phyloP scores from a whole-genome alignment of 1,140 invertebrate species.

The Drosophila micromelanica region DNA sequence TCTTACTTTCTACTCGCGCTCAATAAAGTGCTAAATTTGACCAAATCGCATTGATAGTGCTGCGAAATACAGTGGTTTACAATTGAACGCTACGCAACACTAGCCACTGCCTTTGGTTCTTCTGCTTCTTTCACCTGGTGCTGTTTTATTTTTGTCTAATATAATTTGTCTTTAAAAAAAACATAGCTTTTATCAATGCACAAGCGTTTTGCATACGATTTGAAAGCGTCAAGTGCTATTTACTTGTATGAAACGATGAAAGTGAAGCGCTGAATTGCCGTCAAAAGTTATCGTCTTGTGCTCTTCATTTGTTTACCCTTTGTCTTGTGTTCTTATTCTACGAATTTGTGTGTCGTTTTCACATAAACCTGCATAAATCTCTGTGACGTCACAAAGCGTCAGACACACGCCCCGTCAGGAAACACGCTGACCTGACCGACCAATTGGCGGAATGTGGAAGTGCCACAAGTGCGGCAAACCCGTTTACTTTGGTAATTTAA shows the following conservation, averaged over 20 bases:
- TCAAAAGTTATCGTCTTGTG: slow-evolving; percentile 21
- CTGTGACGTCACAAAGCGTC: slow-evolving; percentile 38
- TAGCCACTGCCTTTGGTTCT: slow-evolving; percentile 36
- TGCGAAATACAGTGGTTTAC: not conserved
- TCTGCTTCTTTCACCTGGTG: slow-evolving; percentile 59
- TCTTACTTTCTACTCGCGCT: slow-evolving; percentile 63
- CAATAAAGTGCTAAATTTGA: slow-evolving; percentile 37
- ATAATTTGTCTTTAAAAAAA: slow-evolving; percentile 61
- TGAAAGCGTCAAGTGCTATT: slow-evolving; percentile 38
- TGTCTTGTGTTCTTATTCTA: slow-evolving; percentile 66
- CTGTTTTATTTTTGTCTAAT: slow-evolving; percentile 66
- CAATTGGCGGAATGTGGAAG: slow-evolving; percentile 89
- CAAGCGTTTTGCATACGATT: slow-evolving; percentile 18
- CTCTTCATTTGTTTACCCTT: slow-evolving; percentile 72
- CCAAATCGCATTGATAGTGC: slow-evolving; percentile 14
- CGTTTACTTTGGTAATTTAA: slow-evolving; percentile 90
- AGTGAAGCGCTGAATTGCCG: slow-evolving; percentile 40
- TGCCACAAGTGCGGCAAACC: slow-evolving; percentile 94
- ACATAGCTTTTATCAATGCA: slow-evolving; percentile 40
- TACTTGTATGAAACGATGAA: slow-evolving; percentile 66
- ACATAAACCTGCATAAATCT: slow-evolving; percentile 54
- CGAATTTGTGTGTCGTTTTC: slow-evolving; percentile 63
- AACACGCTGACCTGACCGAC: slow-evolving; percentile 52
- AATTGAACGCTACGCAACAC: slow-evolving; percentile 23
- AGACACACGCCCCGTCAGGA: slow-evolving; percentile 38